Evolutionary conservation across 1,140 invertebrate species (phyloP).

Genomic region (Latrodectus geometricus): DNA sequence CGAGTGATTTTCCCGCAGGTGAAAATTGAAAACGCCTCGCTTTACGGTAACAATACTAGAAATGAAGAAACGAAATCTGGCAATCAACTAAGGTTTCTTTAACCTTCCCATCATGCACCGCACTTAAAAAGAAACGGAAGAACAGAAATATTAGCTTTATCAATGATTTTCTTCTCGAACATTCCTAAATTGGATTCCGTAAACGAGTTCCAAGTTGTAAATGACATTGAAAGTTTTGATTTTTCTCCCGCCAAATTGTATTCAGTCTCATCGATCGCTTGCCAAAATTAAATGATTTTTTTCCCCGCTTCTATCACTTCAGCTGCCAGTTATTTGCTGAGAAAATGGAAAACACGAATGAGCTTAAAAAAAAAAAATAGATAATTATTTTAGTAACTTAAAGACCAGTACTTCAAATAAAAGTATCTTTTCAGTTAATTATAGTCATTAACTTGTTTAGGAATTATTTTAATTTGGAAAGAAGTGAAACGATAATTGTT

Average conservation of each 20-base stretch:
- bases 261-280: conserved; percentile 41
- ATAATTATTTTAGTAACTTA: conserved; percentile 53
- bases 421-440: conserved; percentile 58
- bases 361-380: conserved; percentile 42
- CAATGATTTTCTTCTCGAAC: conserved; percentile 54
- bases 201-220: conserved; percentile 37
- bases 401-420: conserved; percentile 19
- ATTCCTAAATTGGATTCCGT: conserved; percentile 54
- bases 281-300: conserved; percentile 53
- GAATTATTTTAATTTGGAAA: conserved; percentile 61
- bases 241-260: conserved; percentile 36
- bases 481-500: conserved; percentile 57
- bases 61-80: conserved; percentile 61
- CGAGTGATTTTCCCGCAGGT: conserved; percentile 44
- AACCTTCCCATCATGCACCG: conserved; percentile 10
- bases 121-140: conserved; percentile 29
- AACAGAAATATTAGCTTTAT: conserved; percentile 55
- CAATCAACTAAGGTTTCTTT: conserved; percentile 52
- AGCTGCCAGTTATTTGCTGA: conserved; percentile 44
- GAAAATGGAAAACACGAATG: conserved; percentile 26
- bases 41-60: conserved; percentile 24
- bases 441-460: conserved; percentile 56
- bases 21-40: conserved; percentile 52
- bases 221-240: conserved; percentile 55
- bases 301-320: background rate